Percentiles rank a stretch among this genome's conserved stretches.
phyloP scores from a whole-genome alignment of 1,140 invertebrate genomes.

The Cryptotermes secundus region DNA sequence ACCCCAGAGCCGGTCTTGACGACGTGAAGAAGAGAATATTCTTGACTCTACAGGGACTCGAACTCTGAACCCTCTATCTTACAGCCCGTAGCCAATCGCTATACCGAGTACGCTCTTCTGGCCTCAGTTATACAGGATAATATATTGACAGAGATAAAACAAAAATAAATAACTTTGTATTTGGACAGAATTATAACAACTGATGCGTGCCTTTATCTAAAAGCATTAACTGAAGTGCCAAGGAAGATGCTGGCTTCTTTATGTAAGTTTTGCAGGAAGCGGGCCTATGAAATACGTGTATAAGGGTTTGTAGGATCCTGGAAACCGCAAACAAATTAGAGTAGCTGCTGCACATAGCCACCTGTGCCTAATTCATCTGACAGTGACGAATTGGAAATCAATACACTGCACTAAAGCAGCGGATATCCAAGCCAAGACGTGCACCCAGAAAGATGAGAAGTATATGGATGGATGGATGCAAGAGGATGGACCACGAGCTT shows the following conservation, averaged over 20 bases:
- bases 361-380: slow-evolving; percentile 9
- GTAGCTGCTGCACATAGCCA: background rate
- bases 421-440: background rate
- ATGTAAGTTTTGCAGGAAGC: background rate
- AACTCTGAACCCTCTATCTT: no score
- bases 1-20: no score
- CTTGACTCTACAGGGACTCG: no score
- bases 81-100: no score
- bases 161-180: background rate
- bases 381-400: slow-evolving; percentile 23
- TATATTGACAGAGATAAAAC: background rate
- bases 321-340: slow-evolving; percentile 20
- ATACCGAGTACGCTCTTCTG: no score
- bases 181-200: background rate
- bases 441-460: background rate
- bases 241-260: background rate
- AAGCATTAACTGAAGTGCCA: background rate
- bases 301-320: background rate
- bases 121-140: no score
- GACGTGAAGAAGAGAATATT: no score
- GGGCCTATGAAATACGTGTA: no score
- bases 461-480: background rate
- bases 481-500: background rate
- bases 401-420: background rate
- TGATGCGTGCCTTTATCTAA: background rate